Evolutionary conservation across 1,140 invertebrate species (phyloP), one percentile per base, ranked within the genome.

Genomic region (Euwallacea similis): DNA sequence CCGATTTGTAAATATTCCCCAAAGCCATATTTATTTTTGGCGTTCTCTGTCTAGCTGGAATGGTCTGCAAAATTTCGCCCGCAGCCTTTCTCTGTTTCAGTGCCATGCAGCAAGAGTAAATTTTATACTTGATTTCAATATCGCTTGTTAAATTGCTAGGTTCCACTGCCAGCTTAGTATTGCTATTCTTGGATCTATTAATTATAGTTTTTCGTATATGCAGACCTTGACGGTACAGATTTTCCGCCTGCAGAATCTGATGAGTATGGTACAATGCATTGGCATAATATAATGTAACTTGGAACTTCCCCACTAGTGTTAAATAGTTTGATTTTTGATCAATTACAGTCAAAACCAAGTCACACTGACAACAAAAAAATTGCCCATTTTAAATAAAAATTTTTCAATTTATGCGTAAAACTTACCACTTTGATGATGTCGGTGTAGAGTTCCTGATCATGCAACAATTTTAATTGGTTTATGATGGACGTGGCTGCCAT

Each of bases 91-190:
- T 84, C 75, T 90, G 89, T 75, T 90, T 90, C 67, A 90, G 81
- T 68, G 89, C 86, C 4, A 89, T 77, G 74, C 88, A 84, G 82
- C 92, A 93, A 16, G 87, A 77, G 79, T 92, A 86, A 50, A 93
- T 87, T 79, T 91, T 88, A 78, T 88, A 93, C 79, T 92, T 92
- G n/a, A 93, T 87, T 75, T 93, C 91, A 86, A 85, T 83, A 79
- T 88, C 87, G n/a, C 84, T 84, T 56, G 83, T 77, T 15, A 86
- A 65, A 73, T 87, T 86, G 64, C 76, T 76, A 2, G 71, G 74
- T 56, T 67, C 76, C 21, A 78, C 77, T 13, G 60, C 21, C 46
- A 73, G 43, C 73, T 78, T 78, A 15, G 11, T 74, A 56, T 75
- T 76, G n/a, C 66, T 41, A 63, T 70, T 76, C 66, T 81, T 83